Evolutionary conservation across 2,888 invertebrate species (phyloP).

Genomic region (Nowickia ferox): DNA sequence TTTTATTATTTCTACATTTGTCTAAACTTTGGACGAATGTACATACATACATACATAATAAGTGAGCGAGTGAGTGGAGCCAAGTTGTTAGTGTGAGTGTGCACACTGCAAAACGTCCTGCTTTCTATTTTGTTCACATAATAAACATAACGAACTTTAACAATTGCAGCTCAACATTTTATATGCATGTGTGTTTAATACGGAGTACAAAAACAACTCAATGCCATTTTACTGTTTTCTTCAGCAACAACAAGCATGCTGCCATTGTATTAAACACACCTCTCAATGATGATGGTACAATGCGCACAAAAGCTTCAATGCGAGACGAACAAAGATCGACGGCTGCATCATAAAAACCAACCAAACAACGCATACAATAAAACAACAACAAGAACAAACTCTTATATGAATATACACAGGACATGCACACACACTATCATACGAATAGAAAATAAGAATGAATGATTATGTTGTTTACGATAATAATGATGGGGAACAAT

Average conservation of each 20-base stretch:
- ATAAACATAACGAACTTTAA: conserved; percentile 46
- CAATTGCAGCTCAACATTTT: conserved; percentile 58
- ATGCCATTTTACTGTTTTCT: conserved; percentile 61
- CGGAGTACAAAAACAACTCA: conserved; percentile 59
- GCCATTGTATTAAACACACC: conserved; percentile 78
- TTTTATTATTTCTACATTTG: conserved; percentile 61
- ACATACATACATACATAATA: too few species aligned
- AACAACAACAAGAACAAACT: conserved; percentile 37
- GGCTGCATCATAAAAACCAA: conserved; percentile 76
- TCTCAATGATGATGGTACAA: conserved; percentile 76
- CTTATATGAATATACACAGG: conserved; percentile 69
- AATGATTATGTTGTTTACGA: conserved; percentile 47
- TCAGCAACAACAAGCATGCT: conserved; percentile 67
- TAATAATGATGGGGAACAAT: conserved; percentile 58
- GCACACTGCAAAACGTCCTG: conserved; percentile 12
- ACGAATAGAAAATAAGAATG: conserved; percentile 69
- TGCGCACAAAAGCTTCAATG: conserved; percentile 64
- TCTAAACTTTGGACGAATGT: conserved; percentile 23
- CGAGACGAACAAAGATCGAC: conserved; percentile 75
- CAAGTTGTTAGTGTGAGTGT: conserved; percentile 40
- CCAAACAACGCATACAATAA: conserved; percentile 71
- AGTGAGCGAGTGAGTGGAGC: conserved; percentile 7
- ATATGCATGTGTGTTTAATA: not conserved
- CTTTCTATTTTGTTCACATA: conserved; percentile 46
- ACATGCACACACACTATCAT: conserved; percentile 50